Evolutionary conservation across 1,140 invertebrate genomes (phyloP).

Genomic region (Plectrocnemia conspersa): DNA sequence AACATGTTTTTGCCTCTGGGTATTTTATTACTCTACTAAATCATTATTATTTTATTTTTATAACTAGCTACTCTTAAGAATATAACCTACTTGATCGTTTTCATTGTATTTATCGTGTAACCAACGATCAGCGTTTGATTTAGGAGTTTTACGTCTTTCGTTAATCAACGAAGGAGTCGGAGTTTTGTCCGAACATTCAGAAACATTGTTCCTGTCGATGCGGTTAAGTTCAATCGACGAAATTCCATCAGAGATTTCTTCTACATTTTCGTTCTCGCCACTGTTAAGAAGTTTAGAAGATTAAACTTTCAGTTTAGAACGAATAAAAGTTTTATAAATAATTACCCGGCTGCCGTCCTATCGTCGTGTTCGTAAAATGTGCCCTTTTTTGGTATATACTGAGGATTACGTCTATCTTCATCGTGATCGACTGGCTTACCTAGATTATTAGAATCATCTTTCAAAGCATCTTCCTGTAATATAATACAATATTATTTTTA

Average conservation of each 20-base stretch:
- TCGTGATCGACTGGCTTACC: constrained; percentile 73
- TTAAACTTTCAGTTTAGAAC: not conserved
- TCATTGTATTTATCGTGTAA: constrained; percentile 86
- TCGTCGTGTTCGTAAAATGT: constrained; percentile 97
- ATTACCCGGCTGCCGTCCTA: constrained; percentile 69
- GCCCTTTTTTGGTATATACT: constrained; percentile 93
- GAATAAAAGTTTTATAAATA: not conserved
- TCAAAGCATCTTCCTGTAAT: constrained; percentile 7
- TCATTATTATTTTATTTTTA: too few species aligned
- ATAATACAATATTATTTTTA: not conserved
- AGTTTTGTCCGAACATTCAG: constrained; percentile 22
- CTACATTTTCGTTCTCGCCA: constrained; percentile 30
- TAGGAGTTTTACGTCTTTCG: constrained; percentile 52
- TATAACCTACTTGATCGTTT: constrained; percentile 50
- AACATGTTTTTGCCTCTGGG: too few species aligned
- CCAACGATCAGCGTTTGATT: constrained; percentile 63
- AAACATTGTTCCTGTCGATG: constrained; percentile 34
- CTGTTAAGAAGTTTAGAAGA: constrained; percentile 4
- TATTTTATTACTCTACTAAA: too few species aligned
- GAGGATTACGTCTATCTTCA: constrained; percentile 92
- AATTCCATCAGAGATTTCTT: constrained; percentile 34
- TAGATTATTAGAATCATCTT: constrained; percentile 13
- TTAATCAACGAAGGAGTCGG: constrained; percentile 40
- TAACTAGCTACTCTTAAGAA: too few species aligned
- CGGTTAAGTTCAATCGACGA: constrained; percentile 21